phyloP scores from a whole-genome alignment of 1,140 invertebrate genomes.

The Hylaeus volcanicus region DNA sequence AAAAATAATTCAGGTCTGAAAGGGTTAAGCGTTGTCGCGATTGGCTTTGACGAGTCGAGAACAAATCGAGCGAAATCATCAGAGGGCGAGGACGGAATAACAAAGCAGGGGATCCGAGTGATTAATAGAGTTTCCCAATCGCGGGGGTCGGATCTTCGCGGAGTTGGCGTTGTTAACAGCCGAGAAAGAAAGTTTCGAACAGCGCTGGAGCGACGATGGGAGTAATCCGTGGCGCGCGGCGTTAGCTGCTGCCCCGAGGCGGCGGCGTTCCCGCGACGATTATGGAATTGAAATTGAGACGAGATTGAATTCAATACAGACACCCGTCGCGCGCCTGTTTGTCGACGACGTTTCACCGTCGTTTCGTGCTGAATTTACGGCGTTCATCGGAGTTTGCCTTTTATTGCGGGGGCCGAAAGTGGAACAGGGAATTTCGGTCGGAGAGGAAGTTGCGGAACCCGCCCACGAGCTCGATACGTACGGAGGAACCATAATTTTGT shows the following conservation, averaged over 20 bases:
- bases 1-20: no score
- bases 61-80: background rate
- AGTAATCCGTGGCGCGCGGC: background rate
- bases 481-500: no score
- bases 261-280: background rate
- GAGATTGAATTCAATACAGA: conserved; percentile 16
- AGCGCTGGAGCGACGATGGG: no score
- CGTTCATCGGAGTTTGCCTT: background rate
- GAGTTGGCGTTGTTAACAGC: background rate
- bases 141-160: background rate
- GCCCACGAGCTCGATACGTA: background rate
- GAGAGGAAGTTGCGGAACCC: conserved; percentile 8
- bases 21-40: background rate
- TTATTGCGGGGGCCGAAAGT: conserved; percentile 15
- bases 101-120: background rate
- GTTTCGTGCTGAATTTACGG: background rate
- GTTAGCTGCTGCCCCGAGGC: background rate
- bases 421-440: conserved; percentile 27
- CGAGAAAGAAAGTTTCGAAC: background rate
- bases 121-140: background rate
- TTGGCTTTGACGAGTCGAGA: background rate
- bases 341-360: background rate
- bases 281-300: background rate
- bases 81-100: background rate
- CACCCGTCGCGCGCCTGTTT: background rate